Base-by-base conservation (phyloP, 2,888 invertebrate species). In the Aphodius sticticus region DNA sequence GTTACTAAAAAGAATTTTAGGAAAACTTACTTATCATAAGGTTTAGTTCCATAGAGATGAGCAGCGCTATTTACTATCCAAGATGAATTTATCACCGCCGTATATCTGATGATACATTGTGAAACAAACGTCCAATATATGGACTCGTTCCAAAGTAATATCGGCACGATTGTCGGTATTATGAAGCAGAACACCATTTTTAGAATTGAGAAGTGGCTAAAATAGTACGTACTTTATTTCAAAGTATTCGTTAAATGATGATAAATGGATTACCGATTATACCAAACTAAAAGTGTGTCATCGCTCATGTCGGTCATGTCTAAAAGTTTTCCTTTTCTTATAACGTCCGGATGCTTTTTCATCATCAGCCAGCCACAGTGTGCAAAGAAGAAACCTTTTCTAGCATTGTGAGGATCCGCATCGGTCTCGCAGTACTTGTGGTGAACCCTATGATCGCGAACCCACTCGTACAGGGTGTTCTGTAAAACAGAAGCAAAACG, bases 291-390 rank as follows among this genome's bases (percentile, higher is more conserved):
- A 0, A 97, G 91, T 0, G 96, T 95, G 90, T 98, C 97, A 35
- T 90, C 90, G 36, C 90, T 83, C 26, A 98, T 91, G 87, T 98
- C 98, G 69, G 92, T 93, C 92, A 97, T 93, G 87, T 98, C 96
- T 14, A 97, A 90, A 85, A 93, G 92, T 78, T 91, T 91, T 36
- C 98, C 97, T 85, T 95, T 94, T 35, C 90, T 90, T 76, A 95
- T 90, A 0, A 98, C 96, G 80, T 95, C 95, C 0, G 96, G 96
- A 88, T 97, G 97, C 88, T 98, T 97, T 84, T 93, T 93, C 92
- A 95, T 93, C 94, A 96, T 94, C 26, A 98, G 91, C 98, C 98
- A 98, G 26, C 98, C 98, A 69, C 97, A 93, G 87, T 98, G 98
- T 0, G 97, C 92, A 90, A 97, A 98, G 89, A 97, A 98, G 89